Conservation (phyloP, 2,797 vertebrate species). For the Aratinga solstitialis region DNA sequence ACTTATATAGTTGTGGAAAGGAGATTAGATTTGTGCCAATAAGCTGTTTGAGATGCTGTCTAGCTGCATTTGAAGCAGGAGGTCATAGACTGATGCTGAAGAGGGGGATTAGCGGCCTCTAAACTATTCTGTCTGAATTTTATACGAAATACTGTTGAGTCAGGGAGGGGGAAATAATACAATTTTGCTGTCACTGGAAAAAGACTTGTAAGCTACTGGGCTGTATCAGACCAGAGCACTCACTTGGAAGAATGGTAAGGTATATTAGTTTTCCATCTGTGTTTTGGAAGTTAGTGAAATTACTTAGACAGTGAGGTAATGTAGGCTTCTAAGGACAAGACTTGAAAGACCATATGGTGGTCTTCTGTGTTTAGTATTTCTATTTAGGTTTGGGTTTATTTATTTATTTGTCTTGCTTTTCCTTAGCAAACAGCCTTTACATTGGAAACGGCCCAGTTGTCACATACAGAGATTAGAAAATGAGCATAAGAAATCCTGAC, state of each 20-base stretch:
- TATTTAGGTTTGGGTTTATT: not conserved
- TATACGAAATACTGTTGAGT: not conserved
- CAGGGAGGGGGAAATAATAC: fast-evolving
- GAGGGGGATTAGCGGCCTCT: not conserved
- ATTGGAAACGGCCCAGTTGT: not conserved
- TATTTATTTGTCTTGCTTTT: not conserved
- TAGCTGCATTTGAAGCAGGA: conserved; percentile 8
- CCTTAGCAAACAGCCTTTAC: not conserved
- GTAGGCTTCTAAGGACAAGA: conserved; percentile 45
- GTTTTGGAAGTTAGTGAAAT: conserved; percentile 44
- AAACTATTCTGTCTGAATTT: not conserved
- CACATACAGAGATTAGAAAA: not conserved
- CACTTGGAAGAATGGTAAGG: not conserved
- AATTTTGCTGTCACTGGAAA: not conserved
- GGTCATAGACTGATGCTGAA: not conserved
- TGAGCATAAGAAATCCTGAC: not conserved
- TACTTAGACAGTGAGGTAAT: conserved; percentile 18
- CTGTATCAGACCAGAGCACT: not conserved
- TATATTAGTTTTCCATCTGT: not conserved
- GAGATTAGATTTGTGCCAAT: not conserved
- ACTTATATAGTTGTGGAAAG: not conserved
- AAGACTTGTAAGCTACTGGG: not conserved
- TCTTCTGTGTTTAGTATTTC: conserved; percentile 42
- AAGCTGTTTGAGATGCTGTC: conserved; percentile 29
- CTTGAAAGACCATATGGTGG: conserved; percentile 43